A percentile compares a stretch with the other conserved stretches of the same genome.
Evolutionary conservation across 1,140 invertebrate genomes (phyloP).

Genomic region (Laupala kohalensis): DNA sequence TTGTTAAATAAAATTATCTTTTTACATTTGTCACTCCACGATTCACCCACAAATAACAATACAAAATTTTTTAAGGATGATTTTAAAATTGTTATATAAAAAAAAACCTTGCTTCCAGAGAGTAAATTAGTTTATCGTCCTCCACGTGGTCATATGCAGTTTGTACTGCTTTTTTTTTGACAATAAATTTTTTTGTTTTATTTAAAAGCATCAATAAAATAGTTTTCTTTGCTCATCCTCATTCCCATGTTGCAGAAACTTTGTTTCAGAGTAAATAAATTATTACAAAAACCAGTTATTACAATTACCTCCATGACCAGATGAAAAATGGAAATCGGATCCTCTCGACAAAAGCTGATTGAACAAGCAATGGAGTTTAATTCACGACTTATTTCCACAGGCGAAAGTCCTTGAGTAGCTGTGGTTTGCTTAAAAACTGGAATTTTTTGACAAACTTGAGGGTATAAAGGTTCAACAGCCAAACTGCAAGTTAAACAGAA

Average conservation of each 20-base stretch:
- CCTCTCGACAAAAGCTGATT: constrained; percentile 59
- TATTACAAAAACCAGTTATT: neutral
- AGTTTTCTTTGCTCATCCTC: too few relatives aligned
- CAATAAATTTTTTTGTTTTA: too few relatives aligned
- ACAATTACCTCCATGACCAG: constrained; percentile 71
- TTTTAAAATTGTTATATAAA: too few relatives aligned
- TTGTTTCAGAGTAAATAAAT: neutral
- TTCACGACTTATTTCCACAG: constrained; percentile 65
- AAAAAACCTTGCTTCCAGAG: too few relatives aligned
- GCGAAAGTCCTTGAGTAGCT: constrained; percentile 42
- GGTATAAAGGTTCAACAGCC: constrained; percentile 83
- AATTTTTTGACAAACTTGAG: constrained; percentile 67
- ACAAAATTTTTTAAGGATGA: too few relatives aligned
- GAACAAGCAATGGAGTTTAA: constrained; percentile 84
- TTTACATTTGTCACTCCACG: too few relatives aligned
- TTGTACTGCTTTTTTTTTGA: too few relatives aligned
- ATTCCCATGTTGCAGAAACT: neutral
- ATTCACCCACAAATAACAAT: too few relatives aligned
- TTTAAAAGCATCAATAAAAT: too few relatives aligned
- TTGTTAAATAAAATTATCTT: too few relatives aligned
- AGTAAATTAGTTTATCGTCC: too few relatives aligned
- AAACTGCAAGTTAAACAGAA: constrained; percentile 46
- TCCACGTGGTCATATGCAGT: too few relatives aligned
- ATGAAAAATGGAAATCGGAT: constrained; percentile 65
- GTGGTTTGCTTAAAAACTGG: constrained; percentile 36